Base-by-base conservation (phyloP, 2,113 vertebrate species). In the Nipponia nippon region DNA sequence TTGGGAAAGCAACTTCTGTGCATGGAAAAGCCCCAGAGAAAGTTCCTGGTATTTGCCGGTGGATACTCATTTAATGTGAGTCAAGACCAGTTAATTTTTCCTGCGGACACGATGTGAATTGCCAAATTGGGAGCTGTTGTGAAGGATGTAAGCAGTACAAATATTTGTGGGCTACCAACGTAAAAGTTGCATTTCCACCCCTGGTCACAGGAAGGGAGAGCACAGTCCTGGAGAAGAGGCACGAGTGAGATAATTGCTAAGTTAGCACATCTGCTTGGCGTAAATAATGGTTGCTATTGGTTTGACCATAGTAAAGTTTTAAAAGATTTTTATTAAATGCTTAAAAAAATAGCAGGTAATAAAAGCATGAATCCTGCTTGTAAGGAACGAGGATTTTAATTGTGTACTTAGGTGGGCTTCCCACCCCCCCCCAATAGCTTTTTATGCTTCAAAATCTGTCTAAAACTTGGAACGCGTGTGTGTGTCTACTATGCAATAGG, bases 181-280 rank as follows among this genome's bases (percentile, higher is more conserved):
- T 7, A 11, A 53, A 27, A 27, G 49, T 1, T 10, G 67, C 8
- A 2, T 59, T 36, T 67, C 69, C 81, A 38, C 5, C 61, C 30
- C 34, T 47, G 17, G 22, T 40, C 38, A 3, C 70, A 11, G 94
- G 73, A 79, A 79, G 38, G 78, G 72, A 52, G 36, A 42, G 72
- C 67, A 3, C n/a, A 5, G 46, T 11, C 40, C n/a, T 0, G 2
- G 14, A 25, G 53, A 22, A 9, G 83, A 16, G 42, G 0, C 4
- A 1, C 0, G 0, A 16, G 1, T 38, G 55, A 50, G 38, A 11
- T n/a, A 67, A 5, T 40, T 30, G 40, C 30, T 7, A 12, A 13
- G 6, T 10, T 16, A 30, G 18, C 50, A 27, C 34, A 6, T 42
- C 61, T 76, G 38, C 71, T 42, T 9, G 52, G 66, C 5, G 1